Evolutionary conservation across 1,140 invertebrate genomes (phyloP).

Genomic region (Eriosoma lanigerum): DNA sequence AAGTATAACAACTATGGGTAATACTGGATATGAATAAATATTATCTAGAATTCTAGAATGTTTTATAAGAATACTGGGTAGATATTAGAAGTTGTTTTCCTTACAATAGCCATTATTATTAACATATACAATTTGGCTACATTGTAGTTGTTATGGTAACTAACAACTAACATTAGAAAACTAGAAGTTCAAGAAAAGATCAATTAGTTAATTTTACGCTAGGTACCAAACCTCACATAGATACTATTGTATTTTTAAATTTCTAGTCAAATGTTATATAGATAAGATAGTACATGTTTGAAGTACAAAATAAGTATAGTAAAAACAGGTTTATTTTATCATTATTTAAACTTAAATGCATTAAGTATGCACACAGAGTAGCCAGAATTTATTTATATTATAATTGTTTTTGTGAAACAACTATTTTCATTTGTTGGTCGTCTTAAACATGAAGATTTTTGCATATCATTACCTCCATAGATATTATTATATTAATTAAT

Average conservation of each 20-base stretch:
- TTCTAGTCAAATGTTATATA: conserved; percentile 14
- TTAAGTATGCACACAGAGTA: too few species aligned
- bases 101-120: conserved; percentile 7
- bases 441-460: too few species aligned
- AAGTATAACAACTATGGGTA: not conserved
- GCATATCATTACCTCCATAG: too few species aligned
- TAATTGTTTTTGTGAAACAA: too few species aligned
- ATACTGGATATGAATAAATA: conserved; percentile 2
- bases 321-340: not conserved
- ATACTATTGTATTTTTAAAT: conserved; percentile 4
- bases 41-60: not conserved
- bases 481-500: too few species aligned
- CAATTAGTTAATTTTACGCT: conserved; percentile 29
- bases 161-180: conserved; percentile 47
- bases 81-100: not conserved
- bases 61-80: not conserved
- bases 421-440: too few species aligned
- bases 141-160: conserved; percentile 43
- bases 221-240: not conserved
- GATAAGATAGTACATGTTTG: not conserved
- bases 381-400: too few species aligned
- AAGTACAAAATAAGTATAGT: not conserved
- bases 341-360: too few species aligned
- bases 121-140: conserved; percentile 36
- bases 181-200: conserved; percentile 49